A percentile compares a stretch with the other conserved stretches of the same genome.
Evolutionary conservation across 2,797 vertebrate genomes (phyloP).

Genomic region (Sylvia borin): DNA sequence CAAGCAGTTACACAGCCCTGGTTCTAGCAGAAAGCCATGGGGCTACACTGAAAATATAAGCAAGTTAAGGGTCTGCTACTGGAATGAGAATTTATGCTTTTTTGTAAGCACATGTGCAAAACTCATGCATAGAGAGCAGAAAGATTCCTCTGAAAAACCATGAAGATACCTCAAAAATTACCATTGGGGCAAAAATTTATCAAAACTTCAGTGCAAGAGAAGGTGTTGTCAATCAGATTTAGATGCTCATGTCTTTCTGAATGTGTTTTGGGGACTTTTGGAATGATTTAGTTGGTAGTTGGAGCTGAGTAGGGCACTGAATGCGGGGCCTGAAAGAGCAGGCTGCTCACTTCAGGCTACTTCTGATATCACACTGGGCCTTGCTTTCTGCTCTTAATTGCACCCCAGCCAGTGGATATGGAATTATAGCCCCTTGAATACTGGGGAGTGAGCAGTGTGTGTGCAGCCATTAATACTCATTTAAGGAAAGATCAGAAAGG

Average conservation of each 20-base stretch:
- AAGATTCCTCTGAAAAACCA: neutral
- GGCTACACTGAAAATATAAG: neutral
- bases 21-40: neutral
- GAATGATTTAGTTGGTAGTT: neutral
- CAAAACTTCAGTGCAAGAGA: neutral
- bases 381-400: neutral
- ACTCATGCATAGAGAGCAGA: neutral
- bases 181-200: neutral
- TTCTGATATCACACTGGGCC: neutral
- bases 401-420: neutral
- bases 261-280: neutral
- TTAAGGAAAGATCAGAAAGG: neutral
- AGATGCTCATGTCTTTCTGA: neutral
- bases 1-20: neutral
- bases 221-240: neutral
- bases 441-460: fast-evolving
- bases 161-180: neutral
- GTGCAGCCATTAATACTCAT: neutral
- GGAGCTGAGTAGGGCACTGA: neutral
- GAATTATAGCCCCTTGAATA: neutral
- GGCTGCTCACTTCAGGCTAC: neutral
- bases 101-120: fast-evolving
- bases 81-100: neutral
- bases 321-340: neutral
- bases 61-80: neutral